phyloP scores from a whole-genome alignment of 2,113 vertebrate species.

The Bujurquina vittata region DNA sequence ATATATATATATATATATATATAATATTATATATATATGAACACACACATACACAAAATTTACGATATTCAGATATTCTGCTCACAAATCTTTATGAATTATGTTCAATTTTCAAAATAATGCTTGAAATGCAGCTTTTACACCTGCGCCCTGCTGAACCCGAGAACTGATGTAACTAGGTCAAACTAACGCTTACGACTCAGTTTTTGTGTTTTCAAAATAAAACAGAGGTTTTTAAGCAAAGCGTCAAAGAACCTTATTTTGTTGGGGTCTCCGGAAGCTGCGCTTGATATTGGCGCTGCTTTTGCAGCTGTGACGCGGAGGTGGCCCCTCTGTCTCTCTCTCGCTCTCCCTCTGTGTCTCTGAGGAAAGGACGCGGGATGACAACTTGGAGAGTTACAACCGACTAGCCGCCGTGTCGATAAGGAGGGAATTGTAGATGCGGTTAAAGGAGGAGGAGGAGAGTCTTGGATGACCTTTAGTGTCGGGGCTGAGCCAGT shows the following conservation, averaged over 20 bases:
- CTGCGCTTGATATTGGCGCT: rapidly evolving
- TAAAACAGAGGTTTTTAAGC: rapidly evolving
- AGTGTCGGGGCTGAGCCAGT: neutral
- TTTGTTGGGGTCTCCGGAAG: neutral
- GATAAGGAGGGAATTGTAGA: neutral
- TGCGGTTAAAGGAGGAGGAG: neutral
- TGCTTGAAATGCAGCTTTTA: neutral
- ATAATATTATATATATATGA: no score
- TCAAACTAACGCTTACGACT: neutral
- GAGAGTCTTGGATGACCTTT: neutral
- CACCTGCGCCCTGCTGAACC: slow-evolving; percentile 7
- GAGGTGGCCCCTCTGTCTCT: slow-evolving; percentile 2
- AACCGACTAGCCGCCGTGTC: neutral
- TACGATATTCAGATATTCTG: no score
- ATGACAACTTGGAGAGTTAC: slow-evolving; percentile 55
- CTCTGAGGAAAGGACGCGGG: slow-evolving; percentile 19
- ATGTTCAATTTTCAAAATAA: neutral
- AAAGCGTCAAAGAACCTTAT: neutral
- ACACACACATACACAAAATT: neutral
- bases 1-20: no score
- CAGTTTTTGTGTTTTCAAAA: slow-evolving; percentile 1
- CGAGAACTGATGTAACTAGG: slow-evolving; percentile 31
- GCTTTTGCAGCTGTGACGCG: neutral
- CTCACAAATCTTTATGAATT: no score
- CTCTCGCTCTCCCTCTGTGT: neutral